Evolutionary conservation across 2,797 vertebrate species (phyloP).

Genomic region (Tragopan temminckii): DNA sequence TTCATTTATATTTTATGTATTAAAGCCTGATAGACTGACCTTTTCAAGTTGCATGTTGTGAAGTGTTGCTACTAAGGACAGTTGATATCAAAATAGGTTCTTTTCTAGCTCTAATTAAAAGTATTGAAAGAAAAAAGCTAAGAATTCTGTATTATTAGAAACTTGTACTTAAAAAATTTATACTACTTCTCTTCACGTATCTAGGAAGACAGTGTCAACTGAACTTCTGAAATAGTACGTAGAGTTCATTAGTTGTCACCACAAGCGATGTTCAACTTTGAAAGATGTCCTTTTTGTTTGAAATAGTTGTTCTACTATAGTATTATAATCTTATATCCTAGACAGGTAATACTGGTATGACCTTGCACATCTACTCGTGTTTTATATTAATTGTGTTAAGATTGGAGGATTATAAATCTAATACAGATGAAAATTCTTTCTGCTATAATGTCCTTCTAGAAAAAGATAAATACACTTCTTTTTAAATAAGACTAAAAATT

Average conservation of each 20-base stretch:
- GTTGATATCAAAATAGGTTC: not conserved
- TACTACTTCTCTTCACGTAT: not conserved
- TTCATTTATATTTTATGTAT: not conserved
- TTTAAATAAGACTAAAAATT: not conserved
- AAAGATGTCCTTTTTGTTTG: fast-evolving
- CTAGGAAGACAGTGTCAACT: not conserved
- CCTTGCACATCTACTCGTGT: not conserved
- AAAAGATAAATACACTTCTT: not conserved
- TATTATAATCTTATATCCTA: not conserved
- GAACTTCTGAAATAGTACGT: not conserved
- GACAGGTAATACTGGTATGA: not conserved
- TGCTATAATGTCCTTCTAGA: not conserved
- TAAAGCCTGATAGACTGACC: not conserved
- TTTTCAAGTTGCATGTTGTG: not conserved
- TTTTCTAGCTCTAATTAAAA: not conserved
- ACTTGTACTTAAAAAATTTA: not conserved
- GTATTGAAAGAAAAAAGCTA: not conserved
- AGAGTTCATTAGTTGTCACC: not conserved
- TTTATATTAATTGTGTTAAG: not conserved
- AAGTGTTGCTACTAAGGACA: not conserved
- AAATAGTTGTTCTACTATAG: not conserved
- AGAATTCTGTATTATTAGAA: not conserved
- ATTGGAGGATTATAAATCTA: not conserved
- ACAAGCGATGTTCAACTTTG: not conserved
- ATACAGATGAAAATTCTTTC: not conserved